Evolutionary conservation across 35 echinoderm and acorn worm species (phyloP).

Genomic region (Hemicentrotus pulcherrimus): DNA sequence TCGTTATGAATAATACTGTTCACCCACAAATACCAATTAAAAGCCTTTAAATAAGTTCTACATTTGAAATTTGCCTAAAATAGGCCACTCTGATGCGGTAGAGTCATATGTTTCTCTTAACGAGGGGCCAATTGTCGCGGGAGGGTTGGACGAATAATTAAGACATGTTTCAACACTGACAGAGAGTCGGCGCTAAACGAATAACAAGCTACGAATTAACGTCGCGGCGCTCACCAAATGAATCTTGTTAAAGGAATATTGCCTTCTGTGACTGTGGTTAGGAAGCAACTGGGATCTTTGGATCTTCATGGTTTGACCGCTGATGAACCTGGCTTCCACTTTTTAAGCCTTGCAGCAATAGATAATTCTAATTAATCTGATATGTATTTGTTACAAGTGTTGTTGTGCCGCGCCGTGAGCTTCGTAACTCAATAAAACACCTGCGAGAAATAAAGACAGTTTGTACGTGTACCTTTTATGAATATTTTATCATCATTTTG

Average conservation of each 20-base stretch:
- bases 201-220: slow-evolving; percentile 18
- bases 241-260: background rate
- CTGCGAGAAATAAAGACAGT: too few relatives aligned
- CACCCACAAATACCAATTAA: background rate
- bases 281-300: background rate
- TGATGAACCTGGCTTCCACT: background rate
- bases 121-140: background rate
- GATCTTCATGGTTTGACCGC: background rate
- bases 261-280: background rate
- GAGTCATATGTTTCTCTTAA: slow-evolving; percentile 11
- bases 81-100: background rate
- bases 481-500: background rate
- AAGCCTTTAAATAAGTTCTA: background rate
- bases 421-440: too few relatives aligned
- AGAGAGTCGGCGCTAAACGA: slow-evolving; percentile 9
- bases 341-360: background rate
- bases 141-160: background rate
- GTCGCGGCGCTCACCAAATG: background rate
- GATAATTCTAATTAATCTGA: too few relatives aligned
- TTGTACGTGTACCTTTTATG: background rate
- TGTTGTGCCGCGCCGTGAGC: too few relatives aligned
- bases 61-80: background rate
- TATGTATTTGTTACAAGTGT: too few relatives aligned
- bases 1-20: background rate
- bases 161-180: slow-evolving; percentile 16